phyloP scores from a whole-genome alignment of 2,888 invertebrate genomes.

The Pycnomerus fuliginosus region DNA sequence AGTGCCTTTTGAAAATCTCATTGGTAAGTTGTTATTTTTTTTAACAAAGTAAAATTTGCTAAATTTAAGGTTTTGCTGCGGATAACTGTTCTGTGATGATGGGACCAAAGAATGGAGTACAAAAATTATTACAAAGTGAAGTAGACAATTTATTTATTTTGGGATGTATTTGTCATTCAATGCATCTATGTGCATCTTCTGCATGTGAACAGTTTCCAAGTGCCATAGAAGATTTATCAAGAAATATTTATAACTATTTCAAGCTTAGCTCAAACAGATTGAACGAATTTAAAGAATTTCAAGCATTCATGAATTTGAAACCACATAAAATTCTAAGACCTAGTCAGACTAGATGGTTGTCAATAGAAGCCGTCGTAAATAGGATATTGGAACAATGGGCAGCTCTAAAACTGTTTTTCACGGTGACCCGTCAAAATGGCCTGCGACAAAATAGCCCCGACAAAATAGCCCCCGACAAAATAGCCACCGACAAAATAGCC shows the following conservation, averaged over 20 bases:
- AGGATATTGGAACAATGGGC: slow-evolving; percentile 1
- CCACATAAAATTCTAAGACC: slow-evolving; percentile 13
- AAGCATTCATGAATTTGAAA: slow-evolving; percentile 12
- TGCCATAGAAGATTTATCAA: slow-evolving; percentile 6
- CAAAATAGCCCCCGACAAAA: no score
- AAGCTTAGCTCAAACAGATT: slow-evolving; percentile 7
- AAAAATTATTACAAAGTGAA: background rate
- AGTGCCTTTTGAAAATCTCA: background rate
- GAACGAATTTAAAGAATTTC: slow-evolving; percentile 6
- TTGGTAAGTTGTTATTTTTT: no score
- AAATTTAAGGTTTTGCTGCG: no score
- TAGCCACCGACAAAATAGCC: no score
- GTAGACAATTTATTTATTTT: slow-evolving; percentile 6
- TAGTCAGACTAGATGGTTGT: slow-evolving; percentile 6
- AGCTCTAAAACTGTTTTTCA: no score
- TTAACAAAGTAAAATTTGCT: no score
- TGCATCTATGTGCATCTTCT: slow-evolving; percentile 1
- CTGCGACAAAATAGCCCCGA: no score
- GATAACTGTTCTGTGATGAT: slow-evolving; percentile 4
- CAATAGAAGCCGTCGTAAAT: slow-evolving; percentile 2
- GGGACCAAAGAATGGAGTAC: slow-evolving; percentile 2
- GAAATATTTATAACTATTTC: slow-evolving; percentile 13
- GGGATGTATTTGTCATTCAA: slow-evolving; percentile 4
- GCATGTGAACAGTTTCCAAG: slow-evolving; percentile 7
- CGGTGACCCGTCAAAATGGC: no score